Evolutionary conservation across 2,797 vertebrate species (phyloP).

Genomic region (Mergus octosetaceus): DNA sequence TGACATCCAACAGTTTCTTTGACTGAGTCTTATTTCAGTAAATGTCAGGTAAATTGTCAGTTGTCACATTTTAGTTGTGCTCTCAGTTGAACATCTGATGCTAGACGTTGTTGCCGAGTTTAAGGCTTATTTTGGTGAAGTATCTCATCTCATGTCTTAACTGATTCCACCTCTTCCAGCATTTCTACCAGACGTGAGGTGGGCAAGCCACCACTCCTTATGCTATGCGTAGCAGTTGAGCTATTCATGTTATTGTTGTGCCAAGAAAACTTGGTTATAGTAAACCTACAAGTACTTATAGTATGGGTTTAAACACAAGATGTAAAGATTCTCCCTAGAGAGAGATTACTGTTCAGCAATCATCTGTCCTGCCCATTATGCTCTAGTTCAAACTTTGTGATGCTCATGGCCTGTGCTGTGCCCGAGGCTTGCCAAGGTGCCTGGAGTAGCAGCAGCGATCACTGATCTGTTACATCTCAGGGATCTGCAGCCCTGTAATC

Average conservation of each 20-base stretch:
- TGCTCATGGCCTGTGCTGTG: not conserved
- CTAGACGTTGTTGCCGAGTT: not conserved
- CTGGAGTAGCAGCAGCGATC: not conserved
- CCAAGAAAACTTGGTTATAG: not conserved
- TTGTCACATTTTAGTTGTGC: not conserved
- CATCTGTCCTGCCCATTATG: not conserved
- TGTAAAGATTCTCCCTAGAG: not conserved
- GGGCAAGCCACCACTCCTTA: not conserved
- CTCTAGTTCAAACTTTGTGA: not conserved
- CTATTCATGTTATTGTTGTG: not conserved
- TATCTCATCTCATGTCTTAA: not conserved
- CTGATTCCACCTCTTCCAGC: not conserved
- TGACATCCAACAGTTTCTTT: not conserved
- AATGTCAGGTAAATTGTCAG: not conserved
- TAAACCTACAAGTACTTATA: not conserved
- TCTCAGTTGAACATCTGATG: not conserved
- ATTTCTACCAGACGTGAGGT: not conserved
- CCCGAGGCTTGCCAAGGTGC: not conserved
- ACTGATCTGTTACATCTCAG: not conserved
- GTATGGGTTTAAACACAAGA: not conserved
- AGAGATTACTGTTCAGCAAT: not conserved
- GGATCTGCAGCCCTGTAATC: not conserved
- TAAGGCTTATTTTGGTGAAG: not conserved
- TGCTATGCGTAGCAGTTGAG: not conserved
- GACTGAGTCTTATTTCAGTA: not conserved